Evolutionary conservation across 2,113 vertebrate genomes (phyloP), one percentile per base, ranked within the genome.

Genomic region (Rhynchomys soricoides): DNA sequence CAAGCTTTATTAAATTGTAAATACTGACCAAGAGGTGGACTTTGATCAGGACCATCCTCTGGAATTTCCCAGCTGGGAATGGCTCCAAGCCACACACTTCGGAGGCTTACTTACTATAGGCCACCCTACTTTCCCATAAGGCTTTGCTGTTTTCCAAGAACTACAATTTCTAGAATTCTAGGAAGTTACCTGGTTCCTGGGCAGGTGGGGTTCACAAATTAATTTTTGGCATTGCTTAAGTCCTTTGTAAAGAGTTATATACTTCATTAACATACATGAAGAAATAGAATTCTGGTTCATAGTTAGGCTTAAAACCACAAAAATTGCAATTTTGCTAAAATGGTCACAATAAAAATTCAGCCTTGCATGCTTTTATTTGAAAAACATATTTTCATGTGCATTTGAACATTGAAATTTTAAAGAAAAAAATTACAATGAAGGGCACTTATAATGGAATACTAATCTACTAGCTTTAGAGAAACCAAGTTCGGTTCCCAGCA

Each of bases 211-310:
- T 4, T 74, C n/a, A 43, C 9, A 74, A n/a, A 21, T 24, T 74
- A 43, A 74, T 43, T 43, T 74, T 74, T 40, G 71, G n/a, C 71
- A 24, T 74, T 74, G 24, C 9, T 11, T 43, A 24, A 24, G 15
- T 75, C 31, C 1, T 52, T 0, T 74, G 45, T 77, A 89, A 89
- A 62, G 66, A 81, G 64, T 48, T 50, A 86, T 45, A 31, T 52
- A 40, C 64, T 81, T 82, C 85, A 55, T 55, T 68, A 40, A 62
- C 6, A 73, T 22, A 87, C 13, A 57, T 74, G 26, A 89, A 50
- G 78, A 71, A 88, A 40, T 95, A 34, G 55, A 89, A 92, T 85
- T 43, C 73, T 64, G 86, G 73, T 86, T 85, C 40, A 89, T 17
- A 50, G 31, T 66, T 66, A 79, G 73, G 40, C 31, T 64, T 86